Conservation (phyloP, 2,113 vertebrate species). For the Loxodonta africana region DNA sequence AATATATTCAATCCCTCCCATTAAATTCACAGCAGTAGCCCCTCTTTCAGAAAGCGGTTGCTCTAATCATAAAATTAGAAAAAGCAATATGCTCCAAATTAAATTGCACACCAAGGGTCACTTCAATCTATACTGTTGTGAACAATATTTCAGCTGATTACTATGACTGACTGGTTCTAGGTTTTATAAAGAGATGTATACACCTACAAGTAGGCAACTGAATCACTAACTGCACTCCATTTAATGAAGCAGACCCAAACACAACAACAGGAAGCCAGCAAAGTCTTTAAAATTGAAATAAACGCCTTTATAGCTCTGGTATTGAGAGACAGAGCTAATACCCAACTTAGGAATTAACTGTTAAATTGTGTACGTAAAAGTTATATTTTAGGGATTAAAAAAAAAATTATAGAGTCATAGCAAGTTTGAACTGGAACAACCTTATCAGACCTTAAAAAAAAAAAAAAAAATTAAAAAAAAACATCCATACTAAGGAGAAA, state of each 20-base stretch:
- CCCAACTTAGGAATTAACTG: not conserved
- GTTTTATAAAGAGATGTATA: not conserved
- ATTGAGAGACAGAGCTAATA: not conserved
- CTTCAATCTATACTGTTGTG: not conserved
- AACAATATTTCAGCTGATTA: slow-evolving; percentile 71
- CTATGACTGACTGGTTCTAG: not conserved
- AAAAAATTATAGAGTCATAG: not conserved
- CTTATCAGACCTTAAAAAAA: not conserved
- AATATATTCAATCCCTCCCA: not conserved
- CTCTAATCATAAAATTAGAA: slow-evolving; percentile 73
- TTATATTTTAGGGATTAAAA: not conserved
- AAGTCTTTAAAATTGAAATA: slow-evolving; percentile 58
- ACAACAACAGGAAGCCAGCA: not conserved
- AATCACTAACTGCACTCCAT: slow-evolving; percentile 9
- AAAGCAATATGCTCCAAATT: slow-evolving; percentile 47
- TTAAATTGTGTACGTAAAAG: not conserved
- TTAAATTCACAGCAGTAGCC: slow-evolving; percentile 53
- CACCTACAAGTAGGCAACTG: slow-evolving; percentile 9
- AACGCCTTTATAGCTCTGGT: not conserved
- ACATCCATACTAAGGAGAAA: not conserved
- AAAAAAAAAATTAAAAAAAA: too few relatives aligned
- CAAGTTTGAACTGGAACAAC: not conserved
- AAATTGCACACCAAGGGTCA: slow-evolving; percentile 4
- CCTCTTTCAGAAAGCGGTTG: slow-evolving; percentile 34
- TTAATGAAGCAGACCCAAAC: not conserved